Base-by-base conservation (phyloP, 1,140 invertebrate species). In the Drosophila kanapiae region DNA sequence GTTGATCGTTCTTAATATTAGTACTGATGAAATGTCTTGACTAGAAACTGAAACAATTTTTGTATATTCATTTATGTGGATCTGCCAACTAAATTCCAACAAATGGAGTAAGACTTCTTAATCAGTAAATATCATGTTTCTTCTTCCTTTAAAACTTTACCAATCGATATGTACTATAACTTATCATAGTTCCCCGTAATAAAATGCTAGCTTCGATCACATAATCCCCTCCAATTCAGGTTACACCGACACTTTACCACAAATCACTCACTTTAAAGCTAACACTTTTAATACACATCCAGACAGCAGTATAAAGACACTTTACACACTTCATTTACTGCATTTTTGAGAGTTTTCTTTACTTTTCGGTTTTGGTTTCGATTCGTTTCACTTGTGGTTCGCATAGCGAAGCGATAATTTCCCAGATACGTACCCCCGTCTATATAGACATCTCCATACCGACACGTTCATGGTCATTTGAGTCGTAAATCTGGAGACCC, bases 381-480 rank as follows among this genome's bases (percentile, higher is more conserved):
- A 38, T 38, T 38, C 65, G 33, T 59, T 74, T 74, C 65, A 70
- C 59, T 70, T 77, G 53, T 38, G 33, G 74, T 61, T 76, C 33
- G 75, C 75, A 78, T 78, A 69, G 54, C 74, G 6, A 68, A 45
- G 74, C 75, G 63, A 78, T 78, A 78, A 61, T 78, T 61, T 60
- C 42, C 29, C 45, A 72, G 67, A 71, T 72, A 77, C 56, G 29
- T 68, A 77, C 48, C 37, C 35, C 14, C 35, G 57, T 61, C 63
- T 53, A 77, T 63, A 75, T 75, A 61, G 58, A 61, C 43, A 53
- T 31, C 45, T 79, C 54, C 76, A 78, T 78, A 79, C 77, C 76
- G 60, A 78, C 75, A 77, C 76, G 77, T 78, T 78, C 76, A 78
- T 74, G 76, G 76, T 78, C 76, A 78, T 78, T 78, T 72, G 76